phyloP scores from a whole-genome alignment of 2,113 vertebrate species.

The Paedocypris sp. region DNA sequence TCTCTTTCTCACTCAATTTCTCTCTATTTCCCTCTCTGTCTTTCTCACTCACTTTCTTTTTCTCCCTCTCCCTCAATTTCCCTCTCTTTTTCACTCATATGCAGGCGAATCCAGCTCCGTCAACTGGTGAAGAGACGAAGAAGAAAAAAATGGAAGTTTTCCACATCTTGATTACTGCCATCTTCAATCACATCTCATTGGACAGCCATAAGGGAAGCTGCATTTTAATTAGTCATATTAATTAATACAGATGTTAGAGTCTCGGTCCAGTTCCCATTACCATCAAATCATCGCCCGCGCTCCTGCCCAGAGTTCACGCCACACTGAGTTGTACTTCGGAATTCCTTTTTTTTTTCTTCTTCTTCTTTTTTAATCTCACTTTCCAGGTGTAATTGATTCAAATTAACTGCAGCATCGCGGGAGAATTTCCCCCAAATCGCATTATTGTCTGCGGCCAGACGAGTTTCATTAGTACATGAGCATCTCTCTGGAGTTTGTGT shows the following conservation, averaged over 20 bases:
- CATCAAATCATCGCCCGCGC: slow-evolving; percentile 14
- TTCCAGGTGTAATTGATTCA: slow-evolving; percentile 17
- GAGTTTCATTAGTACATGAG: slow-evolving; percentile 12
- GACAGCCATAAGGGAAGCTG: slow-evolving; percentile 33
- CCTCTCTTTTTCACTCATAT: background rate
- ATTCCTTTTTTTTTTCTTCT: background rate
- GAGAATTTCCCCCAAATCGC: slow-evolving; percentile 2
- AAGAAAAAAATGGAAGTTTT: slow-evolving; percentile 22
- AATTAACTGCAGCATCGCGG: background rate
- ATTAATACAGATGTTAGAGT: slow-evolving; percentile 40
- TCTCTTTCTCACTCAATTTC: too few relatives aligned
- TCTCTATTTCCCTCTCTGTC: too few relatives aligned
- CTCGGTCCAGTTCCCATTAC: slow-evolving; percentile 27
- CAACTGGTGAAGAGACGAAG: background rate
- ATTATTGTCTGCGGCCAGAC: slow-evolving; percentile 16
- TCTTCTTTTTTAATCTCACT: background rate
- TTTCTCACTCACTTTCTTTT: too few relatives aligned
- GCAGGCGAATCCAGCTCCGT: slow-evolving; percentile 17
- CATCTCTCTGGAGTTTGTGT: slow-evolving; percentile 8
- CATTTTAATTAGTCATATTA: slow-evolving; percentile 42
- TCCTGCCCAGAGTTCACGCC: slow-evolving; percentile 1
- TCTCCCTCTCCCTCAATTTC: too few relatives aligned
- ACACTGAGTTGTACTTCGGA: slow-evolving; percentile 1
- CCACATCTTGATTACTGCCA: slow-evolving; percentile 37
- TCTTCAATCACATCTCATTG: slow-evolving; percentile 39